These are phyloP conservation scores for Tragelaphus imberbis DNA, from an alignment of 2,113 vertebrate species.

Conservation along the genomic window DNA sequence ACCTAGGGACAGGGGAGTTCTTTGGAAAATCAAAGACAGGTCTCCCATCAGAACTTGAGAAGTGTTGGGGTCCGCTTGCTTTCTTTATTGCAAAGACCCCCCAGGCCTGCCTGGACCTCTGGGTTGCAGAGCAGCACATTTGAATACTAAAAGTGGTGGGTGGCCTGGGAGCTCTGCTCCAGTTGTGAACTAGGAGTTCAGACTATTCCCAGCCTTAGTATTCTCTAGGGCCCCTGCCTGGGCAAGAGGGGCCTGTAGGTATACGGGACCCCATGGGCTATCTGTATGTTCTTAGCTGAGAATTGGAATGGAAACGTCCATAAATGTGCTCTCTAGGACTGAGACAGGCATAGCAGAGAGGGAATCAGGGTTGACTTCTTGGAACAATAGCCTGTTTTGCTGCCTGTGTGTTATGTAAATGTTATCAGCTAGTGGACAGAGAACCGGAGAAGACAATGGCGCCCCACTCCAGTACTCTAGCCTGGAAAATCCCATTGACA, in stretches of 20 bases:
- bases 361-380: neutral
- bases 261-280: neutral
- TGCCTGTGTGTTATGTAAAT: neutral
- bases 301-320: neutral
- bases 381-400: neutral
- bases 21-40: neutral
- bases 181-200: neutral
- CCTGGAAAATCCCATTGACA: too few relatives aligned
- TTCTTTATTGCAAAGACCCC: neutral
- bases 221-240: neutral
- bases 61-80: neutral
- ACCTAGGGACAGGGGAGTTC: neutral
- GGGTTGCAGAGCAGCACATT: neutral
- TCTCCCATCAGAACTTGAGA: neutral
- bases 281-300: neutral
- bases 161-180: neutral
- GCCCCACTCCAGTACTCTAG: too few relatives aligned
- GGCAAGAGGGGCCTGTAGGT: neutral
- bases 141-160: neutral
- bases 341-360: neutral
- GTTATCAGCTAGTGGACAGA: neutral
- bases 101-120: neutral
- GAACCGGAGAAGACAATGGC: neutral
- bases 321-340: neutral
- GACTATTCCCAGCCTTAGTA: neutral